Conservation (phyloP, 1,140 invertebrate genomes). For the Drosophila azteca region DNA sequence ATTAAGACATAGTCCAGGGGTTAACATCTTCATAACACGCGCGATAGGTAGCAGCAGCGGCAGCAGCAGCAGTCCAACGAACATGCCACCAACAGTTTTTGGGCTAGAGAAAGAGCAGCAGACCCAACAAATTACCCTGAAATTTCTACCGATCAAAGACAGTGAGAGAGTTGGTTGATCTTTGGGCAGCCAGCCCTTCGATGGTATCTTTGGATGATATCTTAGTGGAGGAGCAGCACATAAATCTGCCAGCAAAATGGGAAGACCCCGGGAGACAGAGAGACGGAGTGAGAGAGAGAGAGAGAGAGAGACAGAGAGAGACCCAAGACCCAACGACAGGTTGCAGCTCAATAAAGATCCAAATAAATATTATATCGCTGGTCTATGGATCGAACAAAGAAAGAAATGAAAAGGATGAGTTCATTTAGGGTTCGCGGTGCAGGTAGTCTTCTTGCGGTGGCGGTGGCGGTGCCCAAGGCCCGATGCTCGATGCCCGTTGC, state of each 20-base stretch:
- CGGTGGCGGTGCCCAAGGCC: slow-evolving; percentile 1
- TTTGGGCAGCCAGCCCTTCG: slow-evolving; percentile 17
- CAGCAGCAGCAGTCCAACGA: slow-evolving; percentile 9
- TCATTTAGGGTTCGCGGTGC: slow-evolving; percentile 65
- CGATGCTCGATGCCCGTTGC: slow-evolving; percentile 2
- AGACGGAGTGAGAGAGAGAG: slow-evolving; percentile 10
- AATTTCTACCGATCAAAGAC: slow-evolving; percentile 56
- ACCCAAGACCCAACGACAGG: slow-evolving; percentile 61
- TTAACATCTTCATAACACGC: slow-evolving; percentile 82
- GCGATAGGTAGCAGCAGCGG: slow-evolving; percentile 43
- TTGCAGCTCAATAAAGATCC: slow-evolving; percentile 80
- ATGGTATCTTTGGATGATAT: slow-evolving; percentile 43
- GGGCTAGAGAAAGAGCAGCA: slow-evolving; percentile 42
- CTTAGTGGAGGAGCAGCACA: slow-evolving; percentile 55
- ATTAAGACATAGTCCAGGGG: slow-evolving; percentile 54
- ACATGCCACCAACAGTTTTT: slow-evolving; percentile 75
- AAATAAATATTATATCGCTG: slow-evolving; percentile 76
- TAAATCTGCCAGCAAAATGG: slow-evolving; percentile 70
- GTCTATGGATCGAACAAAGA: slow-evolving; percentile 42
- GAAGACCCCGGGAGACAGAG: slow-evolving; percentile 20
- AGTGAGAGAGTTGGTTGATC: slow-evolving; percentile 20
- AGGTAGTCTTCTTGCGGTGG: slow-evolving; percentile 39
- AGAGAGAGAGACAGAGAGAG: slow-evolving; percentile 5
- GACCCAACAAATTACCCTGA: slow-evolving; percentile 75
- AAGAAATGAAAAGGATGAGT: slow-evolving; percentile 68